Base-by-base conservation (phyloP, 2,797 vertebrate species). In the Pseudochirops corinnae region DNA sequence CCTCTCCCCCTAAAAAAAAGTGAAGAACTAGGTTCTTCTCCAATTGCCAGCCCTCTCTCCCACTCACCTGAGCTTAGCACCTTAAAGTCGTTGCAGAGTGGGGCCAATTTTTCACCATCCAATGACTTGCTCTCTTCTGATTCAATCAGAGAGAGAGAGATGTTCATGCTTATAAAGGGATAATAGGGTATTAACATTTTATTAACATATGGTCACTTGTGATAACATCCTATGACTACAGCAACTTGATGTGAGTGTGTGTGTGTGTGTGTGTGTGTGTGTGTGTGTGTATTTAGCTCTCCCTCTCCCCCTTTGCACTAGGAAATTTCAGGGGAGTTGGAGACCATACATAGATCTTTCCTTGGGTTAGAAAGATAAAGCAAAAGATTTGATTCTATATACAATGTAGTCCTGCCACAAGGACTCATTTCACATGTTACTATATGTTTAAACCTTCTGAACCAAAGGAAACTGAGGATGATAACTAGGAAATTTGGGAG, bases 401-500 rank as follows among this genome's bases (percentile, higher is more conserved):
- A 67, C 39, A 82, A 58, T 21, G 21, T 11, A 46, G 21, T 39
- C 67, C 67, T 82, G n/a, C n/a, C n/a, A 82, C 33, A 74, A n/a
- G 33, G 14, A 39, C 14, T 74, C 14, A 74, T 74, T 67, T 74
- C 14, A 74, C 39, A 82, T 46, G 56, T 94, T 55, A 58, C 94
- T 29, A 50, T 31, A 93, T 39, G 56, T 90, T 60, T 46, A 93
- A 57, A 56, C 28, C 10, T 14, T 53, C 55, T 1, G 7, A 93
- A 56, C 56, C 13, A 50, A 60, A 13, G 93, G 94, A 87, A 94
- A 91, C 62, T 6, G 11, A 87, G 92, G 50, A 93, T 9, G 28
- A 46, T 62, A 58, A 92, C 92, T 67, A 93, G 93, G 92, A 87
- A 24, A 55, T 60, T 24, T 12, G 55, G 92, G 82, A 90, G 33